phyloP scores from a whole-genome alignment of 2,113 vertebrate species.

The Archocentrus centrarchus region DNA sequence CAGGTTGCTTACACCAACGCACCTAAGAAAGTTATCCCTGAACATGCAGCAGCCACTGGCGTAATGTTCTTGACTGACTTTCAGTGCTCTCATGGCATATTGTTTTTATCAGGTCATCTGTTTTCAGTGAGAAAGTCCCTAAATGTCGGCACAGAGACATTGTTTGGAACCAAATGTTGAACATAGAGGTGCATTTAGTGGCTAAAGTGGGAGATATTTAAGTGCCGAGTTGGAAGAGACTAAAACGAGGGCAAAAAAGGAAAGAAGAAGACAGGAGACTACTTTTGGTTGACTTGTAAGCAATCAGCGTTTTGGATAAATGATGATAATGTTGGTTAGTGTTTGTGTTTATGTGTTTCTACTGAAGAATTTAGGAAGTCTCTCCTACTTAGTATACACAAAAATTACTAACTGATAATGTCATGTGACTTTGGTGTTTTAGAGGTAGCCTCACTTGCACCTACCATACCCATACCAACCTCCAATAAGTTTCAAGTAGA shows the following conservation, averaged over 20 bases:
- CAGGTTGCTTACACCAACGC: too few species aligned
- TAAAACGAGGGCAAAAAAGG: not conserved
- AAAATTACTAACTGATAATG: not conserved
- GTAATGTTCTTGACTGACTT: not conserved
- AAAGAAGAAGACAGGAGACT: not conserved
- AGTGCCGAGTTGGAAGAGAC: not conserved
- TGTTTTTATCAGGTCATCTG: not conserved
- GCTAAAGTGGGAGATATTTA: not conserved
- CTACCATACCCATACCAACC: not conserved
- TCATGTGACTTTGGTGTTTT: not conserved
- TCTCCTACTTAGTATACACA: not conserved
- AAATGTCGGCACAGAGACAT: not conserved
- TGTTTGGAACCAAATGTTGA: not conserved
- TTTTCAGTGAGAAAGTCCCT: conserved; percentile 1
- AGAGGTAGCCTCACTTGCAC: not conserved
- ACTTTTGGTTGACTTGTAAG: not conserved
- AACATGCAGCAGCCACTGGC: not conserved
- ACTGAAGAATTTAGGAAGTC: not conserved
- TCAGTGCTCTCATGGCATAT: not conserved
- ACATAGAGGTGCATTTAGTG: not conserved
- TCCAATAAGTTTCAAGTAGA: not conserved
- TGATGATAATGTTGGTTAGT: not conserved
- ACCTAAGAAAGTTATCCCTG: not conserved
- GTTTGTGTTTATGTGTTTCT: not conserved
- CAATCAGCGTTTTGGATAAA: not conserved